Base-by-base conservation (phyloP, 2,797 vertebrate genomes). In the Sebastes glaucus region DNA sequence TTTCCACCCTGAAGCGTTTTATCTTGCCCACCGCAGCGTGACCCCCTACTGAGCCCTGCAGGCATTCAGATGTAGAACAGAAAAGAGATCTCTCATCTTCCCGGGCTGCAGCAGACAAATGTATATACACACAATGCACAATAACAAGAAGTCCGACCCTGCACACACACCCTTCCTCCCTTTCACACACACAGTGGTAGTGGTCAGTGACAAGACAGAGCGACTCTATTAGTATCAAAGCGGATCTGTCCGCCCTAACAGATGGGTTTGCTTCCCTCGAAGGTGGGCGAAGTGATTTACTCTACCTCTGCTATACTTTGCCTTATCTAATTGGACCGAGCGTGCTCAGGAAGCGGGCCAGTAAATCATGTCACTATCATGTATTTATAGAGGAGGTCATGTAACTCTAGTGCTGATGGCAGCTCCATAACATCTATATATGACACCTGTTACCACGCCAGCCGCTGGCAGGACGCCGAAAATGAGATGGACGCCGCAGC, bases 381-480 rank as follows among this genome's bases (percentile, higher is more conserved):
- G 83, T 88, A 92, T 88, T 89, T 92, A 89, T 92, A 93, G 87
- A 82, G 78, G 64, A 88, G 90, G 79, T 84, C 82, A 77, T 25
- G 69, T 82, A 64, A 90, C 85, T 71, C 28, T 60, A 68, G 80
- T 42, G 75, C 76, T 80, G 67, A 86, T 76, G 81, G 78, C 78
- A 70, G 72, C 85, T 57, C 71, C 79, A 80, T 82, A 73, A 86
- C 80, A 70, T 85, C 81, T 81, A 87, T 87, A 89, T 76, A 75
- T 78, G 82, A 86, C 72, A 78, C 67, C 83, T 82, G 88, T 90
- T 89, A 81, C 81, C 25, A 70, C 65, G 71, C 61, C 66, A 55
- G 80, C 74, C 70, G 81, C 69, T 81, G 81, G 83, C 55, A 46
- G 14, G 62, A 23, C 20, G 74, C 38, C 81, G 55, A 67, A 57